Conservation (phyloP, 2,797 vertebrate species). For the Mus spretus region DNA sequence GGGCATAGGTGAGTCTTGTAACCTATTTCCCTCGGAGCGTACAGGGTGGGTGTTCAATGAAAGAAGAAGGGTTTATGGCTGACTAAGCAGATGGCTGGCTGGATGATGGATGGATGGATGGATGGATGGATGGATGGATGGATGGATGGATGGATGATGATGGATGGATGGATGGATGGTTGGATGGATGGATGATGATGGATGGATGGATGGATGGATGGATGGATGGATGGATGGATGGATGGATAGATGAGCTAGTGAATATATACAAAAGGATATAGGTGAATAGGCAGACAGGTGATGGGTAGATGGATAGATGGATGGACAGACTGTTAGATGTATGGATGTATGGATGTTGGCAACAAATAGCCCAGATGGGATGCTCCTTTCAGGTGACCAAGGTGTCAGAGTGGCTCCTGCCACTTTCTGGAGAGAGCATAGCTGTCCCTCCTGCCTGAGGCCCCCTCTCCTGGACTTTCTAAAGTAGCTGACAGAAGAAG, state of each 20-base stretch:
- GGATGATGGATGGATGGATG: too few relatives aligned
- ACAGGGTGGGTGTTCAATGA: neutral
- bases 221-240: too few relatives aligned
- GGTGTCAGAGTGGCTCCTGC: neutral
- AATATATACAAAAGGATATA: neutral
- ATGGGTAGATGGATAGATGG: neutral
- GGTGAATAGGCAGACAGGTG: neutral
- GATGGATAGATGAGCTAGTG: neutral
- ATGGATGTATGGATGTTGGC: neutral
- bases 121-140: neutral
- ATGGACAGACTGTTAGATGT: neutral
- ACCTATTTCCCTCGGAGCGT: neutral
- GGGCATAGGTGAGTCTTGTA: neutral
- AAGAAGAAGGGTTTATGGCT: neutral
- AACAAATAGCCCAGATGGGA: slow-evolving; percentile 1
- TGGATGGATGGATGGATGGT: neutral
- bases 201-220: neutral
- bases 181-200: fast-evolving
- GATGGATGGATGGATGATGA: neutral
- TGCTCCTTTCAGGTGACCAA: neutral
- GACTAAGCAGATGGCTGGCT: neutral
- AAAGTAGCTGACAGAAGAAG: slow-evolving; percentile 10
- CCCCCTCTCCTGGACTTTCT: neutral
- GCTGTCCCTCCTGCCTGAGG: neutral
- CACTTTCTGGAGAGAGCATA: neutral